Conservation (phyloP, 2,113 vertebrate genomes). For the Eurystomus gularis region DNA sequence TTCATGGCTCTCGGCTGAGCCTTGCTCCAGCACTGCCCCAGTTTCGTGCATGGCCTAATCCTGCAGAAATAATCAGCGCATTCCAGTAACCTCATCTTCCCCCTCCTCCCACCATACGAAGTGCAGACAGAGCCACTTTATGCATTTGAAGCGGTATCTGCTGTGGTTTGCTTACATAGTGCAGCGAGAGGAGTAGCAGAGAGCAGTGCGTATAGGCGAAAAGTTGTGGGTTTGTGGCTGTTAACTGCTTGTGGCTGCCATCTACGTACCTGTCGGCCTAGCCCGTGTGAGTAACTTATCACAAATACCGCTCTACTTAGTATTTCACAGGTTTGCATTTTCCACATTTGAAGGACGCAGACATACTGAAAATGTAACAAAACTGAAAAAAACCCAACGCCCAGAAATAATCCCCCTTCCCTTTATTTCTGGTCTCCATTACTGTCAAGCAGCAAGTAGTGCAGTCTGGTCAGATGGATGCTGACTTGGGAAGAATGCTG, state of each 20-base stretch:
- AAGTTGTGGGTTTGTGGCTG: background rate
- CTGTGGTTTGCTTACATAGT: background rate
- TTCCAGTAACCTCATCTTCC: background rate
- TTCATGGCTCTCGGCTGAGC: background rate
- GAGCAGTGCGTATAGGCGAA: background rate
- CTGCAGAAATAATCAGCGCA: background rate
- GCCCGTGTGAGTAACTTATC: background rate
- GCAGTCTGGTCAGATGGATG: background rate
- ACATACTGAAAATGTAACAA: background rate
- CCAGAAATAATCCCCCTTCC: too few species aligned
- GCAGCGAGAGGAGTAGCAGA: too few species aligned
- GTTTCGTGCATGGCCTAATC: background rate
- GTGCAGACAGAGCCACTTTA: background rate
- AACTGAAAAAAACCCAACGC: rapidly evolving
- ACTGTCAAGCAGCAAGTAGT: background rate
- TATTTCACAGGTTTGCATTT: background rate
- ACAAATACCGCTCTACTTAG: background rate
- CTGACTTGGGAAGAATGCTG: background rate
- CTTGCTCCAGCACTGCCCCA: background rate
- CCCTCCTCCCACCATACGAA: background rate
- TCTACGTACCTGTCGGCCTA: background rate
- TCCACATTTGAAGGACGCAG: background rate
- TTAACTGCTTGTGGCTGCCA: background rate
- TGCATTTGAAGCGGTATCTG: background rate
- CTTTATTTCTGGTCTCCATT: background rate